A percentile compares a stretch with the other conserved stretches of the same genome.
Conservation (phyloP, 2,888 invertebrate genomes). For the Cosmia pyralina region DNA sequence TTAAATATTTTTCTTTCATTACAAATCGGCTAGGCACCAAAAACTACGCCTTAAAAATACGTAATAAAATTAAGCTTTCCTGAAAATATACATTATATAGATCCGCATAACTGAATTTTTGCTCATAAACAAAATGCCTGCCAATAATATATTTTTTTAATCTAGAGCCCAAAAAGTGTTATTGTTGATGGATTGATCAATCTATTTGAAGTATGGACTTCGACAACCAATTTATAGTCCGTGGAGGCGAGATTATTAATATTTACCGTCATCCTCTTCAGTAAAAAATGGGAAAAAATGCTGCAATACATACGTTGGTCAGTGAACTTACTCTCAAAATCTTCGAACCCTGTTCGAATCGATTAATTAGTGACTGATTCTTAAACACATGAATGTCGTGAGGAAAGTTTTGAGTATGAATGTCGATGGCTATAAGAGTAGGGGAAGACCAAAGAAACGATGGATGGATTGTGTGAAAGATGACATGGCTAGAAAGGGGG, state of each 20-base stretch:
- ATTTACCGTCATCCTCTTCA: constrained; percentile 45
- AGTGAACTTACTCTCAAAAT: neutral
- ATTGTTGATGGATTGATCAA: constrained; percentile 62
- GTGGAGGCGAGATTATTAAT: constrained; percentile 50
- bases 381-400: too few species aligned
- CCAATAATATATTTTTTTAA: constrained; percentile 43
- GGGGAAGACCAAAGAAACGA: too few species aligned
- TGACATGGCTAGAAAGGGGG: too few species aligned
- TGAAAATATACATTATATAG: constrained; percentile 16
- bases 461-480: too few species aligned
- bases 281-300: neutral
- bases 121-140: constrained; percentile 29
- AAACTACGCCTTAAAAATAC: neutral
- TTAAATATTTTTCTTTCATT: neutral
- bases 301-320: neutral
- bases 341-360: neutral
- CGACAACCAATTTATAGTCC: constrained; percentile 53
- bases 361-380: too few species aligned
- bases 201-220: constrained; percentile 59
- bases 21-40: neutral
- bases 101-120: constrained; percentile 32
- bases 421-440: too few species aligned
- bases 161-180: constrained; percentile 28
- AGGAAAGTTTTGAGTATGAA: too few species aligned
- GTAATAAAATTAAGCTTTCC: neutral